Conservation (phyloP, 2,797 vertebrate species). For the Pipistrellus pygmaeus region DNA sequence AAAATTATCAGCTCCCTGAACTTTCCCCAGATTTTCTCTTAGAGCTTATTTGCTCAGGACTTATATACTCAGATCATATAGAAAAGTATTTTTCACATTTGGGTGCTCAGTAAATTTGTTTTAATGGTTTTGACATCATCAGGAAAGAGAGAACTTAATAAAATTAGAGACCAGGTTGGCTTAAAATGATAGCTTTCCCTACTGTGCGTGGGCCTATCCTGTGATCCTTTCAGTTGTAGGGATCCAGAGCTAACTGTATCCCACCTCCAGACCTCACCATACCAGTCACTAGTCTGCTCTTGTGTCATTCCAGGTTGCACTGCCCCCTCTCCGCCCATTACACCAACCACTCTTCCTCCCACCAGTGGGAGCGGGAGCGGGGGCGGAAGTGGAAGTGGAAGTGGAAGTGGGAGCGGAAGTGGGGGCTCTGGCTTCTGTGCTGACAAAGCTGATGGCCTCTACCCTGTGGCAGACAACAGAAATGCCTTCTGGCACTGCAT, state of each 20-base stretch:
- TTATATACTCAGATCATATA: not conserved
- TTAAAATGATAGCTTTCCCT: not conserved
- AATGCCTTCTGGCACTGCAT: conserved; percentile 87
- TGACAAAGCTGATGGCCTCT: conserved; percentile 87
- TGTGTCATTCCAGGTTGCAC: conserved; percentile 73
- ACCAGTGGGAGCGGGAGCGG: not conserved
- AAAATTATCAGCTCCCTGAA: not conserved
- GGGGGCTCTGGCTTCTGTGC: conserved; percentile 87
- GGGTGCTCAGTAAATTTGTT: not conserved
- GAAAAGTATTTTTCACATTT: not conserved
- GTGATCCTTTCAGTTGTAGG: not conserved
- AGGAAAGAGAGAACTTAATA: not conserved
- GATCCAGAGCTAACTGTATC: not conserved
- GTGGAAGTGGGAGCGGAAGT: conserved; percentile 46
- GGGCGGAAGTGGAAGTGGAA: not conserved
- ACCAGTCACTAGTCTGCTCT: not conserved
- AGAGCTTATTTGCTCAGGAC: not conserved
- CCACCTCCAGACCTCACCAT: not conserved
- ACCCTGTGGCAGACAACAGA: conserved; percentile 84
- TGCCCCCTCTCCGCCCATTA: not conserved
- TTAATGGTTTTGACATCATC: not conserved
- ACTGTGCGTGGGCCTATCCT: not conserved
- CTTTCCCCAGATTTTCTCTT: not conserved
- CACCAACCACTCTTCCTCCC: conserved; percentile 68
- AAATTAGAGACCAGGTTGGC: not conserved